A percentile compares a stretch with the other conserved stretches of the same genome.
Conservation (phyloP, 2,888 invertebrate species). For the Dryococelus australis region DNA sequence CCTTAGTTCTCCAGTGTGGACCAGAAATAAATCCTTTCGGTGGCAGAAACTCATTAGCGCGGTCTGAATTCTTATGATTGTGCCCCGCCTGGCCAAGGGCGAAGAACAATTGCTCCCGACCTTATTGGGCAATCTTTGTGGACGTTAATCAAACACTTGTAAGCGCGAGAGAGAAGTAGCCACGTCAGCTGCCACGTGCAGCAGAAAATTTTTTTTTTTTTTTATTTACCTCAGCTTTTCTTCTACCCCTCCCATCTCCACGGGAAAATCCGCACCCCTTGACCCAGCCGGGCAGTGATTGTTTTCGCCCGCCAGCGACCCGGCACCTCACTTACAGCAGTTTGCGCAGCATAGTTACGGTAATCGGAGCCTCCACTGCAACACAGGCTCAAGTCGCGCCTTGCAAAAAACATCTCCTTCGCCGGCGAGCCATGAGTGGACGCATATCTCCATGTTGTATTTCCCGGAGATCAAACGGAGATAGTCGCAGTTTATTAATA, state of each 20-base stretch:
- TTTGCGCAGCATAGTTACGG: neutral
- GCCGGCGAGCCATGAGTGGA: no score
- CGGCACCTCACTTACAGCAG: neutral
- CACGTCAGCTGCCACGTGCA: neutral
- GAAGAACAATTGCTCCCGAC: neutral
- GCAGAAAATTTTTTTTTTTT: neutral
- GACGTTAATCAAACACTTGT: constrained; percentile 1
- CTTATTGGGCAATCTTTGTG: neutral
- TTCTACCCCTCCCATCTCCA: neutral
- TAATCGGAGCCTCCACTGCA: neutral
- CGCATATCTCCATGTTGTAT: no score
- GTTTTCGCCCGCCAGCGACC: neutral
- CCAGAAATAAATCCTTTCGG: neutral
- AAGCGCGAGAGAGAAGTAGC: neutral
- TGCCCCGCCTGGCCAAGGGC: neutral
- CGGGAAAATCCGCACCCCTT: neutral
- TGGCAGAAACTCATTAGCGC: neutral
- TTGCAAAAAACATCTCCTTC: no score
- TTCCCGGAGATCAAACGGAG: no score
- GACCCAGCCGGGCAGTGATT: neutral
- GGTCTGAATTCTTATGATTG: neutral
- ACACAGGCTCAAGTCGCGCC: neutral
- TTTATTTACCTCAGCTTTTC: neutral
- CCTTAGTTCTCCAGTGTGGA: neutral
- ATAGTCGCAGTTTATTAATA: no score